These are phyloP conservation scores for Gibbula magus DNA, from an alignment of 2,888 invertebrate species.

Conservation along the genomic window DNA sequence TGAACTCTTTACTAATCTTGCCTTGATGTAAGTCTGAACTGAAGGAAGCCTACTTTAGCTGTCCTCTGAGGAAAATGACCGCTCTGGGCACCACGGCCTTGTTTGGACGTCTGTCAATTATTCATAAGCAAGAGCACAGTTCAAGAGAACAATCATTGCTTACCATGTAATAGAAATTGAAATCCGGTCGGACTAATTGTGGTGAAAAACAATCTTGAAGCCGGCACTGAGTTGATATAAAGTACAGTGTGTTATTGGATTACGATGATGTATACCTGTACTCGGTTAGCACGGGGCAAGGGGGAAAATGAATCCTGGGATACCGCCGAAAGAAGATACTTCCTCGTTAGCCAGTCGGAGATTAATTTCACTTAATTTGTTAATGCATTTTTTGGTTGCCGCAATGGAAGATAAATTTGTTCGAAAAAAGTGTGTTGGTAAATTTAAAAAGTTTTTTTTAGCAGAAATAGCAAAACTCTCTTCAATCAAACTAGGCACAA, in stretches of 20 bases:
- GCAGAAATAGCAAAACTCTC: background rate
- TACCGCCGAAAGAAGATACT: background rate
- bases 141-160: background rate
- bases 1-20: slow-evolving; percentile 15
- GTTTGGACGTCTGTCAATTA: background rate
- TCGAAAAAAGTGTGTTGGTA: too few relatives aligned
- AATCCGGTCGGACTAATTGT: slow-evolving; percentile 5
- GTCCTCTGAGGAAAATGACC: background rate
- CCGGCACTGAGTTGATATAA: background rate
- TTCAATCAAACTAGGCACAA: background rate
- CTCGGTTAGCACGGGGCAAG: background rate
- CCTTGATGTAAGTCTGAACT: slow-evolving; percentile 7
- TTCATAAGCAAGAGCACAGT: background rate
- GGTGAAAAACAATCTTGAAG: slow-evolving; percentile 20
- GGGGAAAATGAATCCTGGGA: background rate
- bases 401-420: too few relatives aligned
- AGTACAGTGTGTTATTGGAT: background rate
- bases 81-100: background rate
- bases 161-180: slow-evolving; percentile 10
- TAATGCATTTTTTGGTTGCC: background rate
- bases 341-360: background rate
- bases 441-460: background rate
- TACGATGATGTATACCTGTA: background rate
- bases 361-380: slow-evolving; percentile 16
- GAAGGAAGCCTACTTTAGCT: background rate